Conservation (phyloP, 2,888 invertebrate genomes). For the Caenorhabditis afra region DNA sequence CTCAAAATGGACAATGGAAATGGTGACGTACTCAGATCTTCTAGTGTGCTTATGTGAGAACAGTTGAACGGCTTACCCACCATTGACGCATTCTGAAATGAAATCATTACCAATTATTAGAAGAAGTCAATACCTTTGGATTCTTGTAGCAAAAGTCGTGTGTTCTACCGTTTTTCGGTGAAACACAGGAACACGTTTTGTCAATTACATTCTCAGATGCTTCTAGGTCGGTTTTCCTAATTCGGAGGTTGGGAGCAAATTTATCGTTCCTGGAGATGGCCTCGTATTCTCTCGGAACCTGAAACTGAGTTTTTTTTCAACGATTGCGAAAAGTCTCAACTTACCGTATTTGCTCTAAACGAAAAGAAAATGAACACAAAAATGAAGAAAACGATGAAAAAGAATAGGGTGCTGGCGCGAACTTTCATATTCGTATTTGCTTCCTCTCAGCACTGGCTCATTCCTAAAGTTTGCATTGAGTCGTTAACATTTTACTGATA, state of each 20-base stretch:
- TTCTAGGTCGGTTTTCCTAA: too few relatives aligned
- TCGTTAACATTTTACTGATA: background rate
- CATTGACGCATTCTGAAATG: constrained; percentile 9
- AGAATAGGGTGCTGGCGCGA: too few relatives aligned
- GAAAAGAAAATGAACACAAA: too few relatives aligned
- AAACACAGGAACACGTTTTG: constrained; percentile 20
- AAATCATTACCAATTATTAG: background rate
- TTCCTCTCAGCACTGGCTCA: too few relatives aligned
- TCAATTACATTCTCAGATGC: background rate
- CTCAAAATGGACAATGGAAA: background rate
- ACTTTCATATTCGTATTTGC: too few relatives aligned
- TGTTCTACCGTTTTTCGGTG: background rate
- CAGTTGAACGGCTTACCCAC: constrained; percentile 29
- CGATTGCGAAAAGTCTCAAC: too few relatives aligned
- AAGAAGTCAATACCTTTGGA: constrained; percentile 14
- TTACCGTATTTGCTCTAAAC: too few relatives aligned
- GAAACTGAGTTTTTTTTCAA: too few relatives aligned
- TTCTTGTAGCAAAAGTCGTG: constrained; percentile 41
- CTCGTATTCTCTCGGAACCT: too few relatives aligned
- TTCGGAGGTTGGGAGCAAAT: too few relatives aligned
- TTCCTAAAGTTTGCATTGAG: background rate
- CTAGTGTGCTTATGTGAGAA: constrained; percentile 10
- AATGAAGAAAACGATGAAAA: too few relatives aligned
- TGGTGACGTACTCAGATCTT: constrained; percentile 17
- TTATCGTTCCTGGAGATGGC: too few relatives aligned